Evolutionary conservation across 1,140 invertebrate genomes (phyloP), one percentile per base, ranked within the genome.

Genomic region (Physella acuta): DNA sequence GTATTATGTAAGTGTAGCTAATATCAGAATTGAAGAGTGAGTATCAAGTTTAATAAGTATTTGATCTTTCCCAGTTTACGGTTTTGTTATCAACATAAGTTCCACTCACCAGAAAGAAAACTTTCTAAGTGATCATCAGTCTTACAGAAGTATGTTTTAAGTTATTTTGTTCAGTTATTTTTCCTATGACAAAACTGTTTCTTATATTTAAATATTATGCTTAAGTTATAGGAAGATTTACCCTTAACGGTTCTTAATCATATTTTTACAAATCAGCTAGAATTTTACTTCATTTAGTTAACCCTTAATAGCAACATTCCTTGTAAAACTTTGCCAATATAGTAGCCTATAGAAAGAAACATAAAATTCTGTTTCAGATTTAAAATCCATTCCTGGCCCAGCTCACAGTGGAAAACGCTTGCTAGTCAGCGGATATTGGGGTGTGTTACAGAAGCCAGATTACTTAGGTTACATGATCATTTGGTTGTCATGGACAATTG

Each of bases 361-460:
- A n/a, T n/a, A 5, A 55, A 8, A 14, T 14, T 24, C 5, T 20
- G 8, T 60, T 34, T 2, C 65, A 68, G 65, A 30, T 36, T 8
- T 68, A 28, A 68, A 44, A 33, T 39, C 65, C 26, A 37, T 68
- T 33, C 1, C 55, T 11, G 4, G 17, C 31, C 1, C 2, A n/a
- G 39, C 39, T 44, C 8, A 20, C 20, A 30, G 16, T 58, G 65
- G 65, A 33, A 56, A 49, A 28, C 65, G 65, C 39, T 33, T 68
- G 52, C 20, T 68, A 24, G 55, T 68, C 20, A 59, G 65, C 59
- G 65, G 65, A 4, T 68, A 68, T 34, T 68, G 65, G 65, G 64
- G 64, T 1, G 56, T 56, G 34, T 31, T 68, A 16, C 53, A 58
- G 34, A 68, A 68, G 24, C 53, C 65, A 37, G 53, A 59, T 20